Evolutionary conservation across 2,888 invertebrate genomes (phyloP), one percentile per base, ranked within the genome.

Genomic region (Protula sp.): DNA sequence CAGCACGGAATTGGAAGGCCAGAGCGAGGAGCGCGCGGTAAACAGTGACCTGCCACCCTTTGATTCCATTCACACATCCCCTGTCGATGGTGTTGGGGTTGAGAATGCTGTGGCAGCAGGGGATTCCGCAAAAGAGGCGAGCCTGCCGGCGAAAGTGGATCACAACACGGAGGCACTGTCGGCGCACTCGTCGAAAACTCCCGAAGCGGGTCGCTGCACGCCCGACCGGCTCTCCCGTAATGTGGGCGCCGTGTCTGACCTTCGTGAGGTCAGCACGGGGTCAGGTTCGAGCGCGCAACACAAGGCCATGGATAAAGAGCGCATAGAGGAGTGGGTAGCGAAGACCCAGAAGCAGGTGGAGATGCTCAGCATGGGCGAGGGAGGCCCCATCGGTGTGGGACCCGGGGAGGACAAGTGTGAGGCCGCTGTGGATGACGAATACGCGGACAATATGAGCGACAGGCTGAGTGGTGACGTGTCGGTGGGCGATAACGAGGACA

Each of bases 241-340:
- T 48, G 47, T 22, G 22, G 59, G 47, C 22, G 28, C 30, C 19
- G 4, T 30, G 5, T 5, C 27, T n/a, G 52, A 30, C 19, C 45
- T 55, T n/a, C 28, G 38, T n/a, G 57, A 52, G 29, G 51, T 30
- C 2, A 24, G 30, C 3, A n/a, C 14, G 27, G 47, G 31, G 30
- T 29, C 9, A 14, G 38, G 30, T 58, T 26, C 27, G 28, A 26
- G 30, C 9, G 57, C 55, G 30, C 58, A 56, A 26, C 65, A 69
- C 53, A 66, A 67, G 53, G 63, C 66, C 22, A 63, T 73, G 3
- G 73, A 76, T 61, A 75, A 75, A 56, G 77, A 77, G 30, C 63
- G 78, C 29, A 76, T 79, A 9, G 72, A 77, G 58, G 71, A 71
- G 24, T 79, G 79, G 79, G 74, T 79, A 24, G 72, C 74, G 38